Evolutionary conservation across 2,888 invertebrate genomes (phyloP).

Genomic region (Bursaphelenchus okinawaensis): DNA sequence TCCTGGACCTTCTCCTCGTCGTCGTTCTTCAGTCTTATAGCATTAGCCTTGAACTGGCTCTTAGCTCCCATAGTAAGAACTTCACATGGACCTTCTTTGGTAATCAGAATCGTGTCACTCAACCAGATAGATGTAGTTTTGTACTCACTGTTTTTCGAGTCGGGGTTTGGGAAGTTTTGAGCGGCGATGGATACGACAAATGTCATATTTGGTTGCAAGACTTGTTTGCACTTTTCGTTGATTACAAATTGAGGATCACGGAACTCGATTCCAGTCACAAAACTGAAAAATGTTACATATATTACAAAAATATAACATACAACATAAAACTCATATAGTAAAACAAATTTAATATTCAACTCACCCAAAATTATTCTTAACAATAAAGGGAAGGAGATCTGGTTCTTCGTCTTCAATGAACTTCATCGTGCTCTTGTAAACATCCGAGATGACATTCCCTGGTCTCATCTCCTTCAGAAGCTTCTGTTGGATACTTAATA

Average conservation of each 20-base stretch:
- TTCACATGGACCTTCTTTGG: slow-evolving; percentile 41
- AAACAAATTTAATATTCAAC: not conserved
- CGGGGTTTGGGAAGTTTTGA: slow-evolving; percentile 74
- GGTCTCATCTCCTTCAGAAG: slow-evolving; percentile 77
- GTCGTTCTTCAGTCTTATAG: slow-evolving; percentile 65
- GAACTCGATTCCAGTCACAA: slow-evolving; percentile 96
- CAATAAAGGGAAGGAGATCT: slow-evolving; percentile 77
- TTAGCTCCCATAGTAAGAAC: slow-evolving; percentile 64
- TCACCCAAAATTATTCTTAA: slow-evolving; percentile 67
- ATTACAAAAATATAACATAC: too few species aligned
- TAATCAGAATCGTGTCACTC: slow-evolving; percentile 89
- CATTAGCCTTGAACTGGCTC: slow-evolving; percentile 66
- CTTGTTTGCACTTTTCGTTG: slow-evolving; percentile 76
- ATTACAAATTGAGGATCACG: slow-evolving; percentile 87
- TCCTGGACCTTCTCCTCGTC: slow-evolving; percentile 43
- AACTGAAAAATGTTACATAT: too few species aligned
- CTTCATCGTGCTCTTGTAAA: slow-evolving; percentile 76
- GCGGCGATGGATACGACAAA: slow-evolving; percentile 92
- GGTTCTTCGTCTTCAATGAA: slow-evolving; percentile 81
- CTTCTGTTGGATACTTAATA: slow-evolving; percentile 82
- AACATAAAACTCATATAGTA: not conserved
- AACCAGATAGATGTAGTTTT: slow-evolving; percentile 87
- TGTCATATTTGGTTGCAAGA: slow-evolving; percentile 70
- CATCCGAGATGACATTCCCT: slow-evolving; percentile 72
- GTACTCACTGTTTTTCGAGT: slow-evolving; percentile 72